Evolutionary conservation across 2,113 vertebrate species (phyloP).

Genomic region (Struthio camelus): DNA sequence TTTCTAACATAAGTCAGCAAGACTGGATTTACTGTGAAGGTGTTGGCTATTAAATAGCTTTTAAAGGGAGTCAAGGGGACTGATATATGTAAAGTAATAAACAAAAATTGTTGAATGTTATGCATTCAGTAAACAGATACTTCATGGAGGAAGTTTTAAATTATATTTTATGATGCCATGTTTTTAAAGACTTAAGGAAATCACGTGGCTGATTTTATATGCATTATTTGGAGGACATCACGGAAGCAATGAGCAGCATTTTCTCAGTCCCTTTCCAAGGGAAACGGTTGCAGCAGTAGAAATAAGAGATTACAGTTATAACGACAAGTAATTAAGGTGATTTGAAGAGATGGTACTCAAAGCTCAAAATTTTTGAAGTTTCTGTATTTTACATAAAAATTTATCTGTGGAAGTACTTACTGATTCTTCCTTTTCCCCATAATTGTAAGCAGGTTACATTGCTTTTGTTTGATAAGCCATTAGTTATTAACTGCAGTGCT

Average conservation of each 20-base stretch:
- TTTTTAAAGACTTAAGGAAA: background rate
- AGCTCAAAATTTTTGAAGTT: background rate
- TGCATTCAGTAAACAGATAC: background rate
- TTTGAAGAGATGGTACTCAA: conserved; percentile 8
- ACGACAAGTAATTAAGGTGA: conserved; percentile 5
- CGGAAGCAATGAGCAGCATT: background rate
- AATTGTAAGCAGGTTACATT: conserved; percentile 12
- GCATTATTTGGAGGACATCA: background rate
- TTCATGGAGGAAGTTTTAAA: background rate
- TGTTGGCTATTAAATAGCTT: background rate
- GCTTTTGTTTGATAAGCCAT: conserved; percentile 36
- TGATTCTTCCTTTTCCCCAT: background rate
- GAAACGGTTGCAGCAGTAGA: background rate
- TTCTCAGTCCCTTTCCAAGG: background rate
- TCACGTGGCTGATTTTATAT: background rate
- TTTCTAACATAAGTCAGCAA: background rate
- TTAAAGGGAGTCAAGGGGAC: background rate
- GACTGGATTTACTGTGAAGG: background rate
- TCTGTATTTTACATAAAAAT: background rate
- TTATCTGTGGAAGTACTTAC: background rate
- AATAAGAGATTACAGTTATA: conserved; percentile 5
- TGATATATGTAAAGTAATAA: background rate
- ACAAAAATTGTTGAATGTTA: background rate
- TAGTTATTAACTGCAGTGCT: conserved; percentile 1
- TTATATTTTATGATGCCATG: background rate